Evolutionary conservation across 2,888 invertebrate species (phyloP), one percentile per base, ranked within the genome.

Genomic region (Eubasilissa splendida): DNA sequence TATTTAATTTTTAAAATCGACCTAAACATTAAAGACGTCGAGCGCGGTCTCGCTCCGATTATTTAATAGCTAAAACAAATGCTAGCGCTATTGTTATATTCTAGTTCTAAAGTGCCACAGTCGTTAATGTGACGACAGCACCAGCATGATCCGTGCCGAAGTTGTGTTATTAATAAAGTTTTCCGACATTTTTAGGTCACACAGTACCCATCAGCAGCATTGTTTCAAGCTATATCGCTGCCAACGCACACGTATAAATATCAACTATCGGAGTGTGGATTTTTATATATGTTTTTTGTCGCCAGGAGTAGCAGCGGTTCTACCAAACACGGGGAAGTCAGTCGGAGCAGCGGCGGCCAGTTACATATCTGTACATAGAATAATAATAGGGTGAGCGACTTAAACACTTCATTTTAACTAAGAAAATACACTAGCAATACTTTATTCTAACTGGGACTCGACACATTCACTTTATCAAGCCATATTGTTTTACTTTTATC

Each of bases 301-400:
- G 56, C 52, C 73, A 84, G 84, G 84, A 42, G 83, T 84, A 33
- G 82, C 83, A 33, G 82, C 84, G 52, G 84, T 84, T 68, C 52
- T 84, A 42, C 84, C 84, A 4, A 84, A 84, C 70, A 84, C 84
- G 9, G 84, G 84, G 42, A 84, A 83, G 75, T 84, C 84, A 14
- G 78, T 77, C 53, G 84, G 83, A 63, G 79, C 80, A 63, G 82
- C 73, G 9, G 81, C 77, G 60, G 79, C 79, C 53, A 73, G 82
- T 68, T 82, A 83, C 83, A 83, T 83, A 83, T 83, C 83, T 80
- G 65, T 83, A 77, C 82, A 82, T 76, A 80, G 82, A 83, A 82
- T 83, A 59, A 74, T 82, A 59, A 77, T 83, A 83, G 83, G 82
- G 83, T 83, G 60, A 83, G 82, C 77, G 58, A 9, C 33, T 71